Evolutionary conservation across 2,113 vertebrate genomes (phyloP).

Genomic region (Formicarius rufipectus): DNA sequence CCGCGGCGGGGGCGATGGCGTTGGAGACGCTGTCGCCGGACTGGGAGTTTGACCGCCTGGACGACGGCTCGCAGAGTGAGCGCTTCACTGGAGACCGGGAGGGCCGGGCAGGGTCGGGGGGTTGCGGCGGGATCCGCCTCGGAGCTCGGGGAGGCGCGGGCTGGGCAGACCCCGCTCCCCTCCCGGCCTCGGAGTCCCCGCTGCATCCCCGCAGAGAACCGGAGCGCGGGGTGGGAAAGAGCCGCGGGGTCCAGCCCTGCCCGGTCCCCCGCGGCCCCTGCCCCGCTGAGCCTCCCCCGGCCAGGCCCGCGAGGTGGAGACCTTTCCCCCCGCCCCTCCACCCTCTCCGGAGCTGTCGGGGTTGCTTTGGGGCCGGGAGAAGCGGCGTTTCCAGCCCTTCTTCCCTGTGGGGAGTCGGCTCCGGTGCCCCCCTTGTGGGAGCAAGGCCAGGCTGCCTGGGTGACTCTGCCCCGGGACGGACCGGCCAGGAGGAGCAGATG

Average conservation of each 20-base stretch:
- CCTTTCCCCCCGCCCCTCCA: no score
- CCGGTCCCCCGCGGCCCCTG: neutral
- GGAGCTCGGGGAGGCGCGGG: neutral
- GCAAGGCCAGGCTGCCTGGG: neutral
- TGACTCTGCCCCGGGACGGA: neutral
- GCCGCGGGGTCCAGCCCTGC: neutral
- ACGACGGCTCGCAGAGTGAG: slow-evolving; percentile 97
- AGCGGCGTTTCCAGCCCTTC: neutral
- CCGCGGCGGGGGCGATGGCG: slow-evolving; percentile 76
- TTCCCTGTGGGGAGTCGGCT: no score
- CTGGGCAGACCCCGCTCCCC: neutral
- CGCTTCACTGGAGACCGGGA: neutral
- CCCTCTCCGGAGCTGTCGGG: no score
- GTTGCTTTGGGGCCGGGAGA: neutral
- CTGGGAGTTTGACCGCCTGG: slow-evolving; percentile 96
- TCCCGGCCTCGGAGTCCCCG: neutral
- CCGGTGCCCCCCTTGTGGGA: neutral
- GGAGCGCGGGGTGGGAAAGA: no score
- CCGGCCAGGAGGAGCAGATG: neutral
- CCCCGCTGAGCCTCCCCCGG: neutral
- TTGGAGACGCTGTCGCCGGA: slow-evolving; percentile 89
- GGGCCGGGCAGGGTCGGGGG: neutral
- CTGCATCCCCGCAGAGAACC: neutral
- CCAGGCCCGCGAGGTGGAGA: neutral
- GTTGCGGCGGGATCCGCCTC: neutral